phyloP scores from a whole-genome alignment of 2,797 vertebrate species.

The Cuniculus paca region DNA sequence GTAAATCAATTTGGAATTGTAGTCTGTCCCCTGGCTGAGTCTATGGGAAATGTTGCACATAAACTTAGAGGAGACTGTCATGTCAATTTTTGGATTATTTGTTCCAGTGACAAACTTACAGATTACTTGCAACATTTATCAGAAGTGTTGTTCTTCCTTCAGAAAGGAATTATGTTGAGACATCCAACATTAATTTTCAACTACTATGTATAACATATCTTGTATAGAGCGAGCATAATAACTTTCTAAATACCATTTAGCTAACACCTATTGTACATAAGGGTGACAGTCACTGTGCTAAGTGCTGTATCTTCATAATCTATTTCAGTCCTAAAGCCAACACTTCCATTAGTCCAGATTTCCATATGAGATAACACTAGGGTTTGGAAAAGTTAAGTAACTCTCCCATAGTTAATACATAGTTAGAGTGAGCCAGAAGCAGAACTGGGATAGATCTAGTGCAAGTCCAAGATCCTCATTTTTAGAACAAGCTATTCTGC shows the following conservation, averaged over 20 bases:
- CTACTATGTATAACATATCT: not conserved
- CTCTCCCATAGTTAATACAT: not conserved
- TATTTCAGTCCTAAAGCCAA: not conserved
- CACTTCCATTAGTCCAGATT: not conserved
- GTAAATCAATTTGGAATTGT: not conserved
- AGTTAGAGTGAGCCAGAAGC: not conserved
- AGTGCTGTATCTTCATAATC: not conserved
- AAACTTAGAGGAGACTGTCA: not conserved
- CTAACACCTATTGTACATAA: not conserved
- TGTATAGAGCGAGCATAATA: not conserved
- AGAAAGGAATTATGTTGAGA: not conserved
- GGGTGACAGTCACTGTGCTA: not conserved
- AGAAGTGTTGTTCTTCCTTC: not conserved
- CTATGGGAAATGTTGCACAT: not conserved
- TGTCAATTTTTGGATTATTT: not conserved
- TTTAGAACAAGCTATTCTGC: not conserved
- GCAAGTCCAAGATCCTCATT: not conserved
- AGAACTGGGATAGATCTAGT: not conserved
- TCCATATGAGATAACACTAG: not conserved
- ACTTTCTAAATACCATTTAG: constrained; percentile 4
- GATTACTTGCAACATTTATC: not conserved
- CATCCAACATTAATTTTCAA: not conserved
- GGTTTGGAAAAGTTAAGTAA: constrained; percentile 5
- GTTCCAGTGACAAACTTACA: not conserved
- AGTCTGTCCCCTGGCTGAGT: not conserved